Percentiles rank a stretch among this genome's conserved stretches.
Evolutionary conservation across 2,113 vertebrate genomes (phyloP).

Genomic region (Rhombomys opimus): DNA sequence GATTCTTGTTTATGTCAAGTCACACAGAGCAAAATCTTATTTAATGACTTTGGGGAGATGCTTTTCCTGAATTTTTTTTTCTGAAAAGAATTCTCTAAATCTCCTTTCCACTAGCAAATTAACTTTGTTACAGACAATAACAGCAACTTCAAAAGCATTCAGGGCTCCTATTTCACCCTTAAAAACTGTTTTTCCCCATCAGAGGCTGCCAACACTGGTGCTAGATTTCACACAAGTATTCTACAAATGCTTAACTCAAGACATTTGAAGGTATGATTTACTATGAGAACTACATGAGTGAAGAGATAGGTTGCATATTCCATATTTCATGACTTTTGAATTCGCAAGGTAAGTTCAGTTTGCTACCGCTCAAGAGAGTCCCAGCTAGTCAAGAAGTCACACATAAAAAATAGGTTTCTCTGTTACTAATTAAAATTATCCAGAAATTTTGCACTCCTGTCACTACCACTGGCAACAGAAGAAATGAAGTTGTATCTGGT

Average conservation of each 20-base stretch:
- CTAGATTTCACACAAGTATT: not conserved
- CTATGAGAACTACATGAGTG: not conserved
- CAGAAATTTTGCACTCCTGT: not conserved
- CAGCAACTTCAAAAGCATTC: not conserved
- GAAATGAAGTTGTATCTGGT: not conserved
- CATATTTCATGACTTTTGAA: slow-evolving; percentile 14
- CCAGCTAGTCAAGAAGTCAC: not conserved
- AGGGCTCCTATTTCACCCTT: not conserved
- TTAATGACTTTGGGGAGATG: not conserved
- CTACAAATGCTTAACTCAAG: not conserved
- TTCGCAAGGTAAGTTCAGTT: slow-evolving; percentile 16
- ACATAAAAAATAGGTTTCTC: not conserved
- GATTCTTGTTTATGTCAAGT: slow-evolving; percentile 13
- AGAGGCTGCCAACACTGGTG: not conserved
- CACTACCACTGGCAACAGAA: not conserved
- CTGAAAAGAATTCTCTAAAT: slow-evolving; percentile 27
- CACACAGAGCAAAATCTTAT: not conserved
- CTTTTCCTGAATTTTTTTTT: not conserved
- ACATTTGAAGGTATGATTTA: not conserved
- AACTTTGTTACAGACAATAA: not conserved
- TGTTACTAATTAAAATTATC: not conserved
- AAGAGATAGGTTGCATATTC: not conserved
- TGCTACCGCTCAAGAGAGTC: not conserved
- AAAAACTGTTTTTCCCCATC: not conserved
- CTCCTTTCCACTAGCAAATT: not conserved